phyloP scores from a whole-genome alignment of 2,888 invertebrate genomes.

The Ophion obscuratus region DNA sequence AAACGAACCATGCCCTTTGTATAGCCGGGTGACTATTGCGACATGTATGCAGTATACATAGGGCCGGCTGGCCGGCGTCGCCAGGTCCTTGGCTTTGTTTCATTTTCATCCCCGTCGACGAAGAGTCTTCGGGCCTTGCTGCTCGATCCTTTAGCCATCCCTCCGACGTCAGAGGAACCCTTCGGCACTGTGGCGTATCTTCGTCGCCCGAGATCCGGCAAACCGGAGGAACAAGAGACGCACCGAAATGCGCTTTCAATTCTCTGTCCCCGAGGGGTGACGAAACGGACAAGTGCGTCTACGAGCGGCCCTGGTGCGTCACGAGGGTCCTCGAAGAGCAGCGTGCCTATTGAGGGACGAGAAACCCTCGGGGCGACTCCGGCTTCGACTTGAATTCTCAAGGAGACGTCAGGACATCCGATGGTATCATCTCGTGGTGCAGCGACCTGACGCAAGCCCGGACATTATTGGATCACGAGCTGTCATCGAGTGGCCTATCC shows the following conservation, averaged over 20 bases:
- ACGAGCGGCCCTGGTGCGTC: conserved; percentile 6
- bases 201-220: conserved; percentile 21
- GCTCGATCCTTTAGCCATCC: conserved; percentile 41
- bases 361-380: not conserved
- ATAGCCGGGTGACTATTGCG: conserved; percentile 30
- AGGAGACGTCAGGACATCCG: not conserved
- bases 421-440: not conserved
- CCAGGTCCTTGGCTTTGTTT: conserved; percentile 60
- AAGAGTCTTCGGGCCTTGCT: conserved; percentile 41
- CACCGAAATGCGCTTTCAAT: conserved; percentile 35
- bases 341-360: not conserved
- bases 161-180: conserved; percentile 14
- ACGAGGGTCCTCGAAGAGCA: conserved; percentile 11
- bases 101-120: conserved; percentile 43
- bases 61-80: conserved; percentile 38
- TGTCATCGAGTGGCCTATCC: not conserved
- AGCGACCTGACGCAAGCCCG: not conserved
- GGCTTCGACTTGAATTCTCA: conserved; percentile 6
- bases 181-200: conserved; percentile 1
- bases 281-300: conserved; percentile 50
- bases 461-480: not conserved
- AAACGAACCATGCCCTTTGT: conserved; percentile 47
- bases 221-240: conserved; percentile 43
- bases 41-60: conserved; percentile 21
- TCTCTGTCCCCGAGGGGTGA: conserved; percentile 36